Conservation (phyloP, 2,888 invertebrate genomes). For the Arctia plantaginis region DNA sequence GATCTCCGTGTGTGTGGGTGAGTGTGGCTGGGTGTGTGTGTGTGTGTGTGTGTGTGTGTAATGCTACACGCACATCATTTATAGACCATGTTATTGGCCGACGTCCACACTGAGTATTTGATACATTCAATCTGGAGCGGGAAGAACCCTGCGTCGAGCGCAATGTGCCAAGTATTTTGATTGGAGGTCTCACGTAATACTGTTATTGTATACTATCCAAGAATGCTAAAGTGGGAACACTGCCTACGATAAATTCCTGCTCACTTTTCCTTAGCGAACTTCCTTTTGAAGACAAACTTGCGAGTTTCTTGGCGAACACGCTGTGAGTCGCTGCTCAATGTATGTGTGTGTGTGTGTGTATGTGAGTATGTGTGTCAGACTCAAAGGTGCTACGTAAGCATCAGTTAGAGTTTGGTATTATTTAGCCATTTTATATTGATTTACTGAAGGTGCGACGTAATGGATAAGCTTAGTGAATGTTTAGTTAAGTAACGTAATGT, state of each 20-base stretch:
- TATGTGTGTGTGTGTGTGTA: constrained; percentile 45
- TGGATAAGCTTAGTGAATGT: constrained; percentile 52
- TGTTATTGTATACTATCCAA: constrained; percentile 12
- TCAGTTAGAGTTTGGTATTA: constrained; percentile 24
- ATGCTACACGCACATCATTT: constrained; percentile 9
- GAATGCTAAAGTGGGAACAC: constrained; percentile 43
- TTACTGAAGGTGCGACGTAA: constrained; percentile 43
- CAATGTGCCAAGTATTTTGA: background rate
- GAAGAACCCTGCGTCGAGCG: background rate
- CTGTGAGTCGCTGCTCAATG: constrained; percentile 49
- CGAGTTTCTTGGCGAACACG: constrained; percentile 47
- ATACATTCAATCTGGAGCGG: background rate
- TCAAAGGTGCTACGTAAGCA: constrained; percentile 29
- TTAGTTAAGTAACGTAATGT: constrained; percentile 52
- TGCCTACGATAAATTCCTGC: constrained; percentile 50
- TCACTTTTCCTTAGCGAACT: constrained; percentile 65
- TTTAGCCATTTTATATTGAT: constrained; percentile 44
- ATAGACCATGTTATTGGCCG: background rate
- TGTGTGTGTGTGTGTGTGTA: constrained; percentile 19
- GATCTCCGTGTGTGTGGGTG: constrained; percentile 44
- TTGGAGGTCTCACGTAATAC: constrained; percentile 6
- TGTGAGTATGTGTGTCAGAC: constrained; percentile 44
- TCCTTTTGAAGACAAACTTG: constrained; percentile 46
- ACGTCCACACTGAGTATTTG: background rate
- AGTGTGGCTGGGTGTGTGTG: too few species aligned